Percentiles rank a stretch among this genome's conserved stretches.
These are phyloP conservation scores for Orthosia cruda DNA, from an alignment of 2,888 invertebrate species.

Conservation along the genomic window DNA sequence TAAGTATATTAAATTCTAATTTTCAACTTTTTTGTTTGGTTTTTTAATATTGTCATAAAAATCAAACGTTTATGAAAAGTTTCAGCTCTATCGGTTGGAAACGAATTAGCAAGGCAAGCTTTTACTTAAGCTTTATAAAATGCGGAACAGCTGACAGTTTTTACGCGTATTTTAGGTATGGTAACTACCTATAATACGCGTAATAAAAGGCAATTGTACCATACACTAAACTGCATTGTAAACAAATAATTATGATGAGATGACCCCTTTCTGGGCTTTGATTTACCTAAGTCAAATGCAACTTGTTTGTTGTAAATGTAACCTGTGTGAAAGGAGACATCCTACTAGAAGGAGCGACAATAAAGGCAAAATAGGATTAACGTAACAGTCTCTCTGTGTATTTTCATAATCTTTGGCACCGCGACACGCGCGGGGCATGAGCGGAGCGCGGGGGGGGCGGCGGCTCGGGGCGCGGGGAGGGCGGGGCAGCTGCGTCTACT, in stretches of 20 bases:
- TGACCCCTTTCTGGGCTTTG: background rate
- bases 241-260: background rate
- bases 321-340: background rate
- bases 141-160: too few relatives aligned
- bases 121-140: too few relatives aligned
- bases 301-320: background rate
- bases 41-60: too few relatives aligned
- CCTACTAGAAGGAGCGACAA: constrained; percentile 7
- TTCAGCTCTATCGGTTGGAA: too few relatives aligned
- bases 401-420: constrained; percentile 77
- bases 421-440: constrained; percentile 88
- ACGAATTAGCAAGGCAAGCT: too few relatives aligned
- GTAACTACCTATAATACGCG: too few relatives aligned
- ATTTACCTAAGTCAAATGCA: background rate
- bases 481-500: constrained; percentile 90
- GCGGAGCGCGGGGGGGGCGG: constrained; percentile 74
- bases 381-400: background rate
- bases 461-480: constrained; percentile 72
- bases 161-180: too few relatives aligned
- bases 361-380: constrained; percentile 13
- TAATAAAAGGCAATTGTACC: too few relatives aligned
- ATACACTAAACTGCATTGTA: too few relatives aligned
- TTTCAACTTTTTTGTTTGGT: too few relatives aligned
- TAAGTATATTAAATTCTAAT: too few relatives aligned
- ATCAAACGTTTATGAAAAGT: too few relatives aligned